Evolutionary conservation across 2,888 invertebrate species (phyloP).

Genomic region (Myopa tessellatipennis): DNA sequence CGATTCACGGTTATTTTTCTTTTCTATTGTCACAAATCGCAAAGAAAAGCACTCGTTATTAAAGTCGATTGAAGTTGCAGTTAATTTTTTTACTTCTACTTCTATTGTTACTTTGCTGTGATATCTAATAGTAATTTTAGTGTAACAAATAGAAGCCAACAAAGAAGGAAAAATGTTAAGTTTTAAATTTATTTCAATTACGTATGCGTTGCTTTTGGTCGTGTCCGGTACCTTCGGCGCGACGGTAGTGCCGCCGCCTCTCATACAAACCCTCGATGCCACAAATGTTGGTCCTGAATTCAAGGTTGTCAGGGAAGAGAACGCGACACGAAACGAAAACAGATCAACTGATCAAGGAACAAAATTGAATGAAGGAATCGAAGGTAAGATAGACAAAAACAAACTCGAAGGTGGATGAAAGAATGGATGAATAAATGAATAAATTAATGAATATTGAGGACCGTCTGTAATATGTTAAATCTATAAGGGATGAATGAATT

Average conservation of each 20-base stretch:
- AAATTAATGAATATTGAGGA: too few species aligned
- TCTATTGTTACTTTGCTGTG: conserved; percentile 22
- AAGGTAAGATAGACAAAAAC: conserved; percentile 48
- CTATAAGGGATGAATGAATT: too few species aligned
- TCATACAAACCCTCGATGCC: conserved; percentile 54
- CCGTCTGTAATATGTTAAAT: too few species aligned
- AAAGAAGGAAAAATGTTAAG: conserved; percentile 41
- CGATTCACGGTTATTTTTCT: neutral
- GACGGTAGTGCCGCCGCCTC: conserved; percentile 53
- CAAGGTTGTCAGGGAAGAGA: conserved; percentile 38
- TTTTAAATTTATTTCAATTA: conserved; percentile 38
- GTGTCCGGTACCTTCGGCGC: conserved; percentile 41
- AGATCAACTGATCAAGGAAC: neutral
- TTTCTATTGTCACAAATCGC: conserved; percentile 27
- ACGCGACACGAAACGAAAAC: neutral
- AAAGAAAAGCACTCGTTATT: conserved; percentile 16
- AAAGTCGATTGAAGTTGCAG: neutral
- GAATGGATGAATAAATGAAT: too few species aligned
- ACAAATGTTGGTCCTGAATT: conserved; percentile 57
- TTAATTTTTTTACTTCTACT: neutral
- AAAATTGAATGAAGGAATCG: conserved; percentile 42
- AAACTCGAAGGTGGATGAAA: too few species aligned
- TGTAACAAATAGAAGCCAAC: conserved; percentile 13
- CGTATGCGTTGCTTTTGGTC: conserved; percentile 25
- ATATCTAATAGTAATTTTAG: conserved; percentile 29